phyloP scores from a whole-genome alignment of 35 echinoderm and acorn worm genomes.

The Acanthaster planci region DNA sequence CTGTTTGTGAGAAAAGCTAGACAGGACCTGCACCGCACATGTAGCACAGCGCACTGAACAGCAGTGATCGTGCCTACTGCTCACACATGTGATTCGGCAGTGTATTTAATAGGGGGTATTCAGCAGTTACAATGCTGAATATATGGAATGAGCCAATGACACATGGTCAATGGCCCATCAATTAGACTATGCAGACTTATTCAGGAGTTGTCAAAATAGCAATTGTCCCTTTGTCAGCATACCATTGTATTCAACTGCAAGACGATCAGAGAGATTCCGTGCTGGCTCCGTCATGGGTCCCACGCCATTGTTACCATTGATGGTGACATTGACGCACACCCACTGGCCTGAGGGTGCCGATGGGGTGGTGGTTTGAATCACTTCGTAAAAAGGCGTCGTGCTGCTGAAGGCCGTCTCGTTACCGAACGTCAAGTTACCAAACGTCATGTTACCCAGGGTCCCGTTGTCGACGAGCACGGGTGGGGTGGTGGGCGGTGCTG shows the following conservation, averaged over 20 bases:
- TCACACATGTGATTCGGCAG: too few species aligned
- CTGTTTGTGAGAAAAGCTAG: too few species aligned
- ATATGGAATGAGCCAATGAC: too few species aligned
- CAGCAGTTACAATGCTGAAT: too few species aligned
- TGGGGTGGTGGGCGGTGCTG: too few species aligned
- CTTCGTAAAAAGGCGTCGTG: background rate
- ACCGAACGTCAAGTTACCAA: background rate
- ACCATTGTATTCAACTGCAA: conserved; percentile 56
- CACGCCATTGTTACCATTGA: background rate
- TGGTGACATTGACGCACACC: conserved; percentile 5
- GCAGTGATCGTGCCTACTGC: too few species aligned
- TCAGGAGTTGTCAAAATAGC: too few species aligned
- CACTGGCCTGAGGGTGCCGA: background rate
- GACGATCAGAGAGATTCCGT: conserved; percentile 28
- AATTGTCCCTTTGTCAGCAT: background rate
- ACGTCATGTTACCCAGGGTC: background rate
- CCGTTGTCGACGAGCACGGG: background rate
- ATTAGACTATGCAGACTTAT: too few species aligned
- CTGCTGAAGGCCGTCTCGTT: background rate
- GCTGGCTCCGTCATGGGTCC: background rate
- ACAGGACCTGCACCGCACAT: too few species aligned
- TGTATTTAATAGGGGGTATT: too few species aligned
- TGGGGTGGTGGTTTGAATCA: background rate
- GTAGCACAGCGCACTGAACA: too few species aligned
- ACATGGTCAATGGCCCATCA: too few species aligned